Conservation (phyloP, 1,140 invertebrate species). For the Vanessa tameamea region DNA sequence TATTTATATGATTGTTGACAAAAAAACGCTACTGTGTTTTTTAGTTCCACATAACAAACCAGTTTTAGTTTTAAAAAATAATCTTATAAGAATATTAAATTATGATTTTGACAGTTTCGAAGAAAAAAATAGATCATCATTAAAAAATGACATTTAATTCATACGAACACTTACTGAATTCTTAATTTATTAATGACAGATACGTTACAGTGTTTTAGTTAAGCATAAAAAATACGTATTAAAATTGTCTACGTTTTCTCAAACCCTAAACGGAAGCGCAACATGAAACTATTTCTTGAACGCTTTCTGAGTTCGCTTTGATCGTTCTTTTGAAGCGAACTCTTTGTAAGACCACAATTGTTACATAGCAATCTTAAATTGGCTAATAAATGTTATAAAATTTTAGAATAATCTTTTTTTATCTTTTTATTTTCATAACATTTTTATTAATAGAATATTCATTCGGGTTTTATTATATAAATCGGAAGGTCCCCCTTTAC, state of each 20-base stretch:
- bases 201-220: neutral
- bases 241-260: constrained; percentile 10
- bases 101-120: no score
- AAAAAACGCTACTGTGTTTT: no score
- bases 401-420: neutral
- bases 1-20: no score
- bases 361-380: constrained; percentile 4
- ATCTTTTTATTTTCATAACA: neutral
- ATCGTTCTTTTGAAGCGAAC: constrained; percentile 9
- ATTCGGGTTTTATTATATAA: no score
- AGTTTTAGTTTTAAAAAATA: no score
- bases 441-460: no score
- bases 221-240: neutral
- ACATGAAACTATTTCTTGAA: constrained; percentile 5
- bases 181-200: neutral
- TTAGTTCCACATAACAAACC: no score
- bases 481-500: no score
- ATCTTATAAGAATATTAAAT: no score
- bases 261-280: neutral
- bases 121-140: no score
- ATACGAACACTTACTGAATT: no score
- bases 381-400: neutral
- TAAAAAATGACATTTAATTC: no score
- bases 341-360: neutral
- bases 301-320: neutral